Evolutionary conservation across 2,113 vertebrate species (phyloP).

Genomic region (Rana temporaria): DNA sequence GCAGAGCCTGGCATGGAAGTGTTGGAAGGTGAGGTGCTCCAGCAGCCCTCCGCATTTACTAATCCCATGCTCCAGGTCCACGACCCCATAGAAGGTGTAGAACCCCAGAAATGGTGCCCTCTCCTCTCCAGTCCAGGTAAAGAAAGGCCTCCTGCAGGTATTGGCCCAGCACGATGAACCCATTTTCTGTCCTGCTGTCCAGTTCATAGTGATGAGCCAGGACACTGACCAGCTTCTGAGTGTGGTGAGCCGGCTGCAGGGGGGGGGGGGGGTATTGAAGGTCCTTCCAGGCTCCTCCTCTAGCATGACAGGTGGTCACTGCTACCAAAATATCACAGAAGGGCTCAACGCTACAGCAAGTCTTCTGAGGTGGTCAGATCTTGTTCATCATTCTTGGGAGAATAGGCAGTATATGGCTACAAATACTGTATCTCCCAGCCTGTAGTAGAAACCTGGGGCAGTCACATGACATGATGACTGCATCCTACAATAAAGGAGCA

Average conservation of each 20-base stretch:
- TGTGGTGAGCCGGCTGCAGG: conserved; percentile 80
- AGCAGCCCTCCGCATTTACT: conserved; percentile 75
- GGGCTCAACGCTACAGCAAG: no score
- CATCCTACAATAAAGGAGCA: no score
- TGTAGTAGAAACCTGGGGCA: no score
- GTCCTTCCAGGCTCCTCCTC: background rate
- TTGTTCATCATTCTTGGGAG: no score
- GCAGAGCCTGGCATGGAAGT: conserved; percentile 89
- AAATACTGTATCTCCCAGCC: no score
- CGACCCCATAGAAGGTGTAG: conserved; percentile 78
- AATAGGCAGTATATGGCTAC: no score
- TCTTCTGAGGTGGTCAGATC: no score
- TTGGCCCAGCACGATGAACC: conserved; percentile 89
- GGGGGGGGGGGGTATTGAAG: conserved; percentile 77
- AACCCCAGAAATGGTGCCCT: conserved; percentile 78
- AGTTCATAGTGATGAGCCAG: no score
- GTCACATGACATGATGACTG: no score
- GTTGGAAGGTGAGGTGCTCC: conserved; percentile 81
- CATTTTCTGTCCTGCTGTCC: conserved; percentile 91
- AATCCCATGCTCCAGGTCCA: conserved; percentile 75
- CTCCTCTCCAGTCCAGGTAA: conserved; percentile 84
- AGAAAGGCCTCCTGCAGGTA: conserved; percentile 93
- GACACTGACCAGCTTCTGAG: conserved; percentile 90
- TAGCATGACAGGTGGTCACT: no score
- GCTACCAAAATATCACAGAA: no score